Percentiles rank a stretch among this genome's conserved stretches.
These are phyloP conservation scores for Drymonia ruficornis DNA, from an alignment of 2,888 invertebrate species.

Conservation along the genomic window DNA sequence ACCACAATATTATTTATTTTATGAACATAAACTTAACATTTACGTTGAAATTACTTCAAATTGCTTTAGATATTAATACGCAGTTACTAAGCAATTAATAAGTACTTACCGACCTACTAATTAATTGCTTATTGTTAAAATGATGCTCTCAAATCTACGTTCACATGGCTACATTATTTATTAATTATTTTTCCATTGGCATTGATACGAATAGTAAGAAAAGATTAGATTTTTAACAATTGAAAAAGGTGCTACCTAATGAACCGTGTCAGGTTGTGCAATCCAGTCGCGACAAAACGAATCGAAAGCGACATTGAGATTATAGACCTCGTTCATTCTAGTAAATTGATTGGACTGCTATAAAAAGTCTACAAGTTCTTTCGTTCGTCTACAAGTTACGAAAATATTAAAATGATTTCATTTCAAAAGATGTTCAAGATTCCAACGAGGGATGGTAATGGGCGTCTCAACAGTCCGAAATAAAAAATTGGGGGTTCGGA, in stretches of 20 bases:
- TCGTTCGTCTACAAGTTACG: neutral
- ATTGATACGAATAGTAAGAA: conserved; percentile 1
- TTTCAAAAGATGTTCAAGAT: neutral
- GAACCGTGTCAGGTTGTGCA: conserved; percentile 1
- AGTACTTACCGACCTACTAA: no score
- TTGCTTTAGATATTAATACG: no score
- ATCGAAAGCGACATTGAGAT: conserved; percentile 5
- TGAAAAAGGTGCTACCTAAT: conserved; percentile 3
- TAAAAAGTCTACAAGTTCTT: neutral
- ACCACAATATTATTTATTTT: no score
- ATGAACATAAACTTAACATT: no score
- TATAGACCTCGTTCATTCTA: conserved; percentile 2
- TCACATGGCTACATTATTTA: neutral
- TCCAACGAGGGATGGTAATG: no score
- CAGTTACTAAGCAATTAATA: no score
- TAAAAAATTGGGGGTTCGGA: no score
- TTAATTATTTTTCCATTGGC: conserved; percentile 2
- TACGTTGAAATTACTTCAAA: no score
- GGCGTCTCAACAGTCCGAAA: no score
- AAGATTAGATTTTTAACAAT: neutral
- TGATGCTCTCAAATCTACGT: no score
- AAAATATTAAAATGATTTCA: neutral
- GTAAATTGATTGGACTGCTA: neutral
- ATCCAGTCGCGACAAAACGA: neutral
- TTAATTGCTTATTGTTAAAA: no score